Evolutionary conservation across 2,113 vertebrate species (phyloP).

Genomic region (Pterocles orientalis): DNA sequence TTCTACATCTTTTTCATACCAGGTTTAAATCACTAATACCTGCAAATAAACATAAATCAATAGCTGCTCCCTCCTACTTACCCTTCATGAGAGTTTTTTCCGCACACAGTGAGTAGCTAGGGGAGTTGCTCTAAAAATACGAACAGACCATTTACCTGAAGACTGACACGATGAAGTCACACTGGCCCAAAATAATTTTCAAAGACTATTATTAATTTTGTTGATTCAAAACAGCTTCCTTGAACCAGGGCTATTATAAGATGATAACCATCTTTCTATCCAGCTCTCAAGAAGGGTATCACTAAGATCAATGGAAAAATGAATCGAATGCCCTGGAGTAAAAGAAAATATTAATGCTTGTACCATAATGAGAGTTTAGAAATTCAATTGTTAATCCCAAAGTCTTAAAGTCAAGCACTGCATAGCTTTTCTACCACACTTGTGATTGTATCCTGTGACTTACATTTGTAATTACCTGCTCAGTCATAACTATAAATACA

Average conservation of each 20-base stretch:
- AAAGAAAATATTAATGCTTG: not conserved
- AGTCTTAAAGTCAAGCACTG: not conserved
- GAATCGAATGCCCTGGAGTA: not conserved
- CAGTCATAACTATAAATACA: not conserved
- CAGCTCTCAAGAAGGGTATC: not conserved
- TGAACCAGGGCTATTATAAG: not conserved
- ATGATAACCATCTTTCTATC: not conserved
- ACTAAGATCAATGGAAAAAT: not conserved
- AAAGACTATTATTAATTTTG: not conserved
- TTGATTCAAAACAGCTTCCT: not conserved
- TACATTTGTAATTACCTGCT: slow-evolving; percentile 33
- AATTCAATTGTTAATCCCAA: not conserved
- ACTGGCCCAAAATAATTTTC: not conserved
- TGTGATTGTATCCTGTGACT: not conserved
- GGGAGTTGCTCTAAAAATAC: not conserved
- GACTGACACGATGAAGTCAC: not conserved
- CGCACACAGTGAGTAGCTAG: not conserved
- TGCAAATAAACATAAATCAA: not conserved
- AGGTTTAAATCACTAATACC: not conserved
- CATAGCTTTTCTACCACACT: not conserved
- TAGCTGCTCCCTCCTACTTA: not conserved
- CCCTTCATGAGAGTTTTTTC: not conserved
- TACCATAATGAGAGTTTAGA: not conserved
- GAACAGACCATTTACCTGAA: not conserved
- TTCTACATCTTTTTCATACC: not conserved